Percentiles rank a stretch among this genome's conserved stretches.
Conservation (phyloP, 2,888 invertebrate species). For the Nephrotoma guestfalica region DNA sequence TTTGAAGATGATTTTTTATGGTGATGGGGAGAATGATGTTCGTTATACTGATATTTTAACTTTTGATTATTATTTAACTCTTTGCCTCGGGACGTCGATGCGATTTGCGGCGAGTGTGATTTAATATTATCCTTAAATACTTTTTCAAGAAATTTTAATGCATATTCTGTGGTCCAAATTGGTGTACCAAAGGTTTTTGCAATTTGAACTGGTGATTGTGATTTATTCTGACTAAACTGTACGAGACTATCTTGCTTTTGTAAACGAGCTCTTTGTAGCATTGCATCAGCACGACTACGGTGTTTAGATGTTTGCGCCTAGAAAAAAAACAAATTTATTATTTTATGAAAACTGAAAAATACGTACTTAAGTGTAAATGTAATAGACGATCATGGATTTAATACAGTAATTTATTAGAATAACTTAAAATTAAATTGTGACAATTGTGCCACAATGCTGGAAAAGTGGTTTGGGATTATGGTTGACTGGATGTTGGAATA, state of each 20-base stretch:
- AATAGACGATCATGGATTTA: too few relatives aligned
- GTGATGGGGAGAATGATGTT: neutral
- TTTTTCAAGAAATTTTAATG: slow-evolving; percentile 50
- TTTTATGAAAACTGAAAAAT: neutral
- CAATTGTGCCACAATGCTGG: too few relatives aligned
- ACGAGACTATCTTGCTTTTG: slow-evolving; percentile 15
- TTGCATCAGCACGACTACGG: slow-evolving; percentile 57
- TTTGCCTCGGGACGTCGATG: neutral
- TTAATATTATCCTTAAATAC: slow-evolving; percentile 26
- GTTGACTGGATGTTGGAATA: too few relatives aligned
- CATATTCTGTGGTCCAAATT: slow-evolving; percentile 42
- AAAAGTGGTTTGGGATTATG: too few relatives aligned
- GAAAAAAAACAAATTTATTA: neutral
- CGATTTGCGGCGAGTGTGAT: neutral
- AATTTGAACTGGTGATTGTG: slow-evolving; percentile 36
- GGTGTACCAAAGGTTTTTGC: slow-evolving; percentile 35
- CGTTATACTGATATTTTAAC: slow-evolving; percentile 20
- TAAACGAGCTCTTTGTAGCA: slow-evolving; percentile 54
- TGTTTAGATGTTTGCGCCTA: slow-evolving; percentile 10
- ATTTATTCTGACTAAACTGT: neutral
- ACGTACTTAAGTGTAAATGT: too few relatives aligned
- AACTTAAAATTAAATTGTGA: too few relatives aligned
- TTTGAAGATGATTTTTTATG: neutral
- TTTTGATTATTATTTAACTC: neutral
- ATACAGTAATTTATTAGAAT: too few relatives aligned